phyloP scores from a whole-genome alignment of 2,797 vertebrate genomes.

The Myiotriccus ornatus region DNA sequence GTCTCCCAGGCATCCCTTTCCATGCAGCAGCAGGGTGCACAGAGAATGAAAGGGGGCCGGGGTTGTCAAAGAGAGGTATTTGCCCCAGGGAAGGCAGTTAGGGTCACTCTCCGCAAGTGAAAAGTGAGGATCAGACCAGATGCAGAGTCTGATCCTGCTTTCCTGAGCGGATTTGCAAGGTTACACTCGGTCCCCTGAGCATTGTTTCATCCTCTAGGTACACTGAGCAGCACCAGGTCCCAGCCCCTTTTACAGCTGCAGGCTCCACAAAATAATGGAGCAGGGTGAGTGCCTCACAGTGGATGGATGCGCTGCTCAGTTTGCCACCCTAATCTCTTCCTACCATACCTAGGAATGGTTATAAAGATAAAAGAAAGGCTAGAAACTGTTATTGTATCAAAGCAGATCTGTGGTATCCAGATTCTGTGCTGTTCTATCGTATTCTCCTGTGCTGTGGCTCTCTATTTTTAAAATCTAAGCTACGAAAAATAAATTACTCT shows the following conservation, averaged over 20 bases:
- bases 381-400: constrained; percentile 27
- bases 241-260: neutral
- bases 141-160: neutral
- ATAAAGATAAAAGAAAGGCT: constrained; percentile 43
- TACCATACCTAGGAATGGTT: neutral
- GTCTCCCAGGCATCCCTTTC: neutral
- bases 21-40: rapidly evolving
- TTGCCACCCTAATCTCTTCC: constrained; percentile 36
- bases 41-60: neutral
- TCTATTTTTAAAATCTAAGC: constrained; percentile 46
- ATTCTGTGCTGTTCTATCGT: neutral
- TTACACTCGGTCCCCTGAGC: neutral
- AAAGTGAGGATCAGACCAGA: neutral
- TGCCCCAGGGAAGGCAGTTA: rapidly evolving
- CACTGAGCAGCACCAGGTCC: neutral
- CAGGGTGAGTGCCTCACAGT: neutral
- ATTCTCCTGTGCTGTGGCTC: neutral
- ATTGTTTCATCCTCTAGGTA: neutral
- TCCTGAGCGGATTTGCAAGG: neutral
- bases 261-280: neutral
- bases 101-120: rapidly evolving
- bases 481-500: constrained; percentile 55
- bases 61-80: neutral
- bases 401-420: neutral
- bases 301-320: neutral